A percentile compares a stretch with the other conserved stretches of the same genome.
These are phyloP conservation scores for Lithosia quadra DNA, from an alignment of 2,888 invertebrate genomes.

Conservation along the genomic window DNA sequence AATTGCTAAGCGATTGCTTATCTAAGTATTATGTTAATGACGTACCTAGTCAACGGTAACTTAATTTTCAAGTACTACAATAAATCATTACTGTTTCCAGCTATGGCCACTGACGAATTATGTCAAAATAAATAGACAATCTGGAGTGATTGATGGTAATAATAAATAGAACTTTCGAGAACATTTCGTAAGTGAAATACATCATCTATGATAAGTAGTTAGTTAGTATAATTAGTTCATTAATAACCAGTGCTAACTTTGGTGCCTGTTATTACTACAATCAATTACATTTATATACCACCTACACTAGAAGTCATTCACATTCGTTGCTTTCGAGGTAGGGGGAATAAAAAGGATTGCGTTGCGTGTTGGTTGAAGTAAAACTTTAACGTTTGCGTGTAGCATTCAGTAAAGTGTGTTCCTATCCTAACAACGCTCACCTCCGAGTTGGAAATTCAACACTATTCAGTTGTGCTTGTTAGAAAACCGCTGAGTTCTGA, in stretches of 20 bases:
- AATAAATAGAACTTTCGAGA: slow-evolving; percentile 31
- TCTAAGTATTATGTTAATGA: slow-evolving; percentile 18
- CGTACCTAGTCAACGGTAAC: slow-evolving; percentile 12
- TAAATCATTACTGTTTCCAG: slow-evolving; percentile 10
- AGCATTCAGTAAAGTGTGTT: slow-evolving; percentile 4
- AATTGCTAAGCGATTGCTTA: background rate
- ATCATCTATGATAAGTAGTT: slow-evolving; percentile 38
- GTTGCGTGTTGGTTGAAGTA: background rate
- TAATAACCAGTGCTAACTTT: slow-evolving; percentile 30
- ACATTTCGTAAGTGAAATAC: slow-evolving; percentile 32
- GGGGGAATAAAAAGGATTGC: background rate
- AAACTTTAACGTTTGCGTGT: background rate
- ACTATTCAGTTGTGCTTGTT: background rate
- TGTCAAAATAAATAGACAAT: slow-evolving; percentile 26
- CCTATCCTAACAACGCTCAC: background rate
- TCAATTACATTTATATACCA: slow-evolving; percentile 18
- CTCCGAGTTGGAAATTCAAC: background rate
- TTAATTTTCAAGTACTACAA: slow-evolving; percentile 20
- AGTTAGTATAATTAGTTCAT: slow-evolving; percentile 36
- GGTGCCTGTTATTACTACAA: slow-evolving; percentile 36
- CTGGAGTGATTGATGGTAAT: slow-evolving; percentile 38
- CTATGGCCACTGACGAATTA: slow-evolving; percentile 17
- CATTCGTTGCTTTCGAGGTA: background rate
- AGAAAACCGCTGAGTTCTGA: background rate
- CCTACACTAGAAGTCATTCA: background rate